These are phyloP conservation scores for Steatocranus sp. DNA, from an alignment of 2,797 vertebrate genomes.

Conservation along the genomic window DNA sequence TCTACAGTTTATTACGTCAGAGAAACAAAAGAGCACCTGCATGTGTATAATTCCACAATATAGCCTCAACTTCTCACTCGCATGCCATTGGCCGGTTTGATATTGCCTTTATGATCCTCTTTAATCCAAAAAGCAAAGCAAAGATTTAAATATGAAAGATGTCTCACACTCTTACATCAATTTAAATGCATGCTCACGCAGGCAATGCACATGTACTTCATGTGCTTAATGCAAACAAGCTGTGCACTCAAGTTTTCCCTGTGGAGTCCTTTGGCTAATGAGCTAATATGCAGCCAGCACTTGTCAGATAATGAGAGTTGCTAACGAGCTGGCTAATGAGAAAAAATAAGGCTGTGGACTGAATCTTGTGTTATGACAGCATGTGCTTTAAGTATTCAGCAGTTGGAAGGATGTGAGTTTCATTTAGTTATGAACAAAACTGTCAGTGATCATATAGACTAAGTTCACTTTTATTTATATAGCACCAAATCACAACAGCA, in stretches of 20 bases:
- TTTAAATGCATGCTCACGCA: background rate
- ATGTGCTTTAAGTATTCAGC: background rate
- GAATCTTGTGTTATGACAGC: background rate
- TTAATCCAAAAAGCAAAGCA: background rate
- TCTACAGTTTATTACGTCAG: background rate
- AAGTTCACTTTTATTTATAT: background rate
- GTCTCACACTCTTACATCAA: background rate
- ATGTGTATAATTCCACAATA: background rate
- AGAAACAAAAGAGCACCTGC: background rate
- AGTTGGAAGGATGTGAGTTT: background rate
- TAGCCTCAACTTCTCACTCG: background rate
- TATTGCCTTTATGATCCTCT: background rate
- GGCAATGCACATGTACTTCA: background rate
- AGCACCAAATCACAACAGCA: background rate
- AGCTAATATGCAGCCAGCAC: conserved; percentile 10
- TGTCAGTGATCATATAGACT: background rate
- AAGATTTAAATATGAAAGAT: background rate
- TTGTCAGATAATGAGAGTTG: conserved; percentile 18
- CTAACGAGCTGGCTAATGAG: background rate
- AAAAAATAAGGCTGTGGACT: background rate
- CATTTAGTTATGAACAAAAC: background rate
- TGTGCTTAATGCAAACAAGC: background rate
- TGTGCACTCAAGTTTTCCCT: background rate
- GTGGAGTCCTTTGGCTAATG: background rate
- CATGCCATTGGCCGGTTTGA: background rate